Evolutionary conservation across 2,888 invertebrate genomes (phyloP).

Genomic region (Apotomis betuletana): DNA sequence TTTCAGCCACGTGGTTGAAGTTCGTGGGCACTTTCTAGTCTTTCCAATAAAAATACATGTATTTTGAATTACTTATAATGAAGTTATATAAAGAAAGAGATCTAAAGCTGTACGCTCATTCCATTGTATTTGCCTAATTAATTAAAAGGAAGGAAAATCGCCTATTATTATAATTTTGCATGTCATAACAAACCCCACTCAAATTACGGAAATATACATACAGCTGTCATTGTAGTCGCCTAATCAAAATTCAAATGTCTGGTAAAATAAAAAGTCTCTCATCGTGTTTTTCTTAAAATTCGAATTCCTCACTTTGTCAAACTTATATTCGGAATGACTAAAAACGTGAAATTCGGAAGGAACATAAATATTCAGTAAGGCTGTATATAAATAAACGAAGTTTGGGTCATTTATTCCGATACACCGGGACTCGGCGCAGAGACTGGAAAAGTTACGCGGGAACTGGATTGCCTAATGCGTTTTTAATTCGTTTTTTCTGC

Average conservation of each 20-base stretch:
- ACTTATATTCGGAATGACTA: slow-evolving; percentile 63
- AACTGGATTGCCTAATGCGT: slow-evolving; percentile 83
- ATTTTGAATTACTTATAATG: no score
- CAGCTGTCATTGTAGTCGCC: slow-evolving; percentile 36
- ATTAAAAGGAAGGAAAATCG: not conserved
- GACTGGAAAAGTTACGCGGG: slow-evolving; percentile 80
- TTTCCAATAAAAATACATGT: no score
- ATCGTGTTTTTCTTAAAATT: slow-evolving; percentile 50
- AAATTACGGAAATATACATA: slow-evolving; percentile 11
- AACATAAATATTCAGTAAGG: slow-evolving; percentile 80
- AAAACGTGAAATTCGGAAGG: slow-evolving; percentile 73
- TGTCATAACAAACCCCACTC: slow-evolving; percentile 1
- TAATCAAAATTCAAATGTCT: slow-evolving; percentile 44
- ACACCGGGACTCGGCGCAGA: slow-evolving; percentile 76
- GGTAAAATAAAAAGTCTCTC: slow-evolving; percentile 40
- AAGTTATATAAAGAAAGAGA: no score
- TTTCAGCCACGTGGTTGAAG: no score
- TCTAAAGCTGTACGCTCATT: not conserved
- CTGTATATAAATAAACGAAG: slow-evolving; percentile 80
- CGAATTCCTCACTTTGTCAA: slow-evolving; percentile 34
- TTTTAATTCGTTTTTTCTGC: slow-evolving; percentile 81
- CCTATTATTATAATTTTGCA: not conserved
- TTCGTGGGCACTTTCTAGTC: no score
- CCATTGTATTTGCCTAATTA: not conserved
- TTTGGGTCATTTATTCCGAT: slow-evolving; percentile 82